Conservation (phyloP, 2,797 vertebrate genomes). For the Dallia pectoralis region DNA sequence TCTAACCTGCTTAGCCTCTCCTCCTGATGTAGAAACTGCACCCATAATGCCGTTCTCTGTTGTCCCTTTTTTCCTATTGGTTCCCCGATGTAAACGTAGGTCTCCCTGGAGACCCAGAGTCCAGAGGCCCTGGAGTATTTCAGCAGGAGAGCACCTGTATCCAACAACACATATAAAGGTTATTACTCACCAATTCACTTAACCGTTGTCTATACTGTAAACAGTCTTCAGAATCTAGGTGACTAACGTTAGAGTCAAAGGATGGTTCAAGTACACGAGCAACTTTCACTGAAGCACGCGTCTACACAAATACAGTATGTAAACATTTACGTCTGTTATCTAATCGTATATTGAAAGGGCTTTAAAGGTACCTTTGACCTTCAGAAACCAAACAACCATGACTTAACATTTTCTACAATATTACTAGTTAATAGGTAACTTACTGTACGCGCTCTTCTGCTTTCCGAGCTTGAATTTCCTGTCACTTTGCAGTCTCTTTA, state of each 20-base stretch:
- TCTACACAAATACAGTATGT: neutral
- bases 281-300: neutral
- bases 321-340: neutral
- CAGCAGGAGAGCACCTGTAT: constrained; percentile 83
- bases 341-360: neutral
- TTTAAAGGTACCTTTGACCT: neutral
- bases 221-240: neutral
- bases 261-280: neutral
- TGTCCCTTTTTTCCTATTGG: constrained; percentile 75
- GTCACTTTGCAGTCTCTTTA: constrained; percentile 74
- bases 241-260: neutral
- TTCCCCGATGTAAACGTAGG: constrained; percentile 80
- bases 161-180: neutral
- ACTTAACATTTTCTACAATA: neutral
- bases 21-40: constrained; percentile 92
- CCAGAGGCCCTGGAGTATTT: constrained; percentile 90
- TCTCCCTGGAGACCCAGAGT: constrained; percentile 88
- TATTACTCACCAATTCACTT: neutral
- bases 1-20: constrained; percentile 86
- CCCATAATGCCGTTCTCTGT: constrained; percentile 86
- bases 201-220: neutral
- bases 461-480: constrained; percentile 70
- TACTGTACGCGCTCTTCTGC: constrained; percentile 73
- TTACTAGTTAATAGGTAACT: constrained; percentile 51
- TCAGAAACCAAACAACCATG: neutral